A percentile compares a stretch with the other conserved stretches of the same genome.
phyloP scores from a whole-genome alignment of 2,888 invertebrate genomes.

The Trissoscelio sp. region DNA sequence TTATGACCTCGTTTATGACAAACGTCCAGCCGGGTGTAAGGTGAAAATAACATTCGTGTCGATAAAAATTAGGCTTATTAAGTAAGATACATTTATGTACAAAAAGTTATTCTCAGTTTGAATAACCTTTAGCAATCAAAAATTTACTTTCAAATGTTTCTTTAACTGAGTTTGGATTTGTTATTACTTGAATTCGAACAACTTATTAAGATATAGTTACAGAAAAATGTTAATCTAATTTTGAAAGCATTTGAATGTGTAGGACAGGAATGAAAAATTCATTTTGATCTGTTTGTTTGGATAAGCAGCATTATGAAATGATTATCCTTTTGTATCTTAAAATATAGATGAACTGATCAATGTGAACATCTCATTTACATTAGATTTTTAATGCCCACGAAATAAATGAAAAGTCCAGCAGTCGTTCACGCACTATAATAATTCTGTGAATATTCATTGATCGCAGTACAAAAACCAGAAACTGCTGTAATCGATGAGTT shows the following conservation, averaged over 20 bases:
- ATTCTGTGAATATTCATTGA: conserved; percentile 37
- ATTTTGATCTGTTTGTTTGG: neutral
- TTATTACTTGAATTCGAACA: too few relatives aligned
- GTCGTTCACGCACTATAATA: neutral
- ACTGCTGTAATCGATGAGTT: neutral
- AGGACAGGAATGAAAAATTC: too few relatives aligned
- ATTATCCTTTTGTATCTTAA: too few relatives aligned
- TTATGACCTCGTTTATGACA: conserved; percentile 51
- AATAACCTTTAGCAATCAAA: neutral
- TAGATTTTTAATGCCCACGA: neutral
- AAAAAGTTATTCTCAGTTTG: neutral
- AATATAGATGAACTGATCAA: neutral
- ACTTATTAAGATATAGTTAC: too few relatives aligned
- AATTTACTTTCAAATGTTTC: too few relatives aligned
- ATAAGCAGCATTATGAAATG: too few relatives aligned
- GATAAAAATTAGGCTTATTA: neutral
- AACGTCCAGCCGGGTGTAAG: conserved; percentile 13
- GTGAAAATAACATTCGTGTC: conserved; percentile 8
- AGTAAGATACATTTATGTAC: neutral
- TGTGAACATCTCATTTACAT: neutral
- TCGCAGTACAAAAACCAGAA: neutral
- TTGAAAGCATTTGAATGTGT: too few relatives aligned
- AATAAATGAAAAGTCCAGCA: neutral
- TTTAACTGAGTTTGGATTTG: too few relatives aligned
- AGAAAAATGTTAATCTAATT: too few relatives aligned